A percentile compares a stretch with the other conserved stretches of the same genome.
These are phyloP conservation scores for Brachyptera risi DNA, from an alignment of 2,888 invertebrate species.

Conservation along the genomic window DNA sequence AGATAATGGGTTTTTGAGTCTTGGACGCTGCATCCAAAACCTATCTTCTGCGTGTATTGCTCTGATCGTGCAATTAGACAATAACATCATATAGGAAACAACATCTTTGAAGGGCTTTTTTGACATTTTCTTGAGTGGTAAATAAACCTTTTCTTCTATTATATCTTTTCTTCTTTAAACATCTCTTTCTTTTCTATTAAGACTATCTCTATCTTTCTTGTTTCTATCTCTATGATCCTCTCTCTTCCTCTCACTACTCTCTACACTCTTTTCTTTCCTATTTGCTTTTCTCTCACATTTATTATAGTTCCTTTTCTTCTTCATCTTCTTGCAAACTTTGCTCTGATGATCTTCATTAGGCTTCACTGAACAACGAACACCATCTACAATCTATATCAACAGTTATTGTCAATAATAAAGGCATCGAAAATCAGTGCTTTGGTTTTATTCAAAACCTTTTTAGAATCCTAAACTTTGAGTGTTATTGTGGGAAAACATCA, in stretches of 20 bases:
- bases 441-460: no score
- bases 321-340: constrained; percentile 24
- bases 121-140: constrained; percentile 12
- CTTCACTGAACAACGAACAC: constrained; percentile 12
- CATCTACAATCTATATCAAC: background rate
- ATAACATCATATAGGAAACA: background rate
- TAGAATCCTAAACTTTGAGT: no score
- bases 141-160: constrained; percentile 11
- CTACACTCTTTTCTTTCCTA: constrained; percentile 27
- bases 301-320: constrained; percentile 26
- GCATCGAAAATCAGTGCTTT: background rate
- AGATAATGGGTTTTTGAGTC: constrained; percentile 10
- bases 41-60: background rate
- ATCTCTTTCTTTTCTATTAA: constrained; percentile 2
- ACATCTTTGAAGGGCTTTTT: background rate
- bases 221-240: constrained; percentile 16
- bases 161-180: background rate
- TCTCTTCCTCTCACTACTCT: constrained; percentile 25
- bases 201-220: background rate
- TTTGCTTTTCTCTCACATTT: constrained; percentile 27
- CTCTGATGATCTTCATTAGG: constrained; percentile 20
- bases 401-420: constrained; percentile 4
- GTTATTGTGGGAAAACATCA: no score
- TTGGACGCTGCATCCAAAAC: background rate
- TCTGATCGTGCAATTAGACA: background rate